Evolutionary conservation across 2,797 vertebrate species (phyloP).

Genomic region (Eupleurogrammus muticus): DNA sequence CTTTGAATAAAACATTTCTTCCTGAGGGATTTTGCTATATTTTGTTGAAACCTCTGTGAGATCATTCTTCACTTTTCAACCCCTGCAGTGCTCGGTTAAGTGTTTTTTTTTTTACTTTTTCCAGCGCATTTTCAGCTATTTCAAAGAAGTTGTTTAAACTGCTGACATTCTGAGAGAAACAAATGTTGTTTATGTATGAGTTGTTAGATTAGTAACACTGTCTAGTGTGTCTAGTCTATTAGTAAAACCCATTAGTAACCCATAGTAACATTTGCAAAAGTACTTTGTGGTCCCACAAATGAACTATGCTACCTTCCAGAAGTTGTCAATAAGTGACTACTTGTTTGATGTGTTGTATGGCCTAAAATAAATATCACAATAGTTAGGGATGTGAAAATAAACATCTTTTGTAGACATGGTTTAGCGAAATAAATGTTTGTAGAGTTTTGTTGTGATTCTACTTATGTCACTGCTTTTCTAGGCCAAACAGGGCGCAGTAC

Average conservation of each 20-base stretch:
- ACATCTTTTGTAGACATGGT: neutral
- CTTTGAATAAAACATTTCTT: slow-evolving; percentile 79
- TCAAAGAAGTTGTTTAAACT: slow-evolving; percentile 55
- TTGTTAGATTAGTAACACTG: slow-evolving; percentile 15
- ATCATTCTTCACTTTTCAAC: slow-evolving; percentile 60
- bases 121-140: slow-evolving; percentile 44
- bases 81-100: slow-evolving; percentile 43
- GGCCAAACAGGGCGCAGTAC: slow-evolving; percentile 94
- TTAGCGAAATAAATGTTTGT: neutral
- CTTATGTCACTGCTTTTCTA: slow-evolving; percentile 60
- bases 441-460: neutral
- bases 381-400: neutral
- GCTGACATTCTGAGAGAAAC: slow-evolving; percentile 34
- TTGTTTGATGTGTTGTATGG: neutral
- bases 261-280: slow-evolving; percentile 4
- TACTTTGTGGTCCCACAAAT: neutral
- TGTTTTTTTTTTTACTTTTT: slow-evolving; percentile 16
- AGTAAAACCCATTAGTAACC: neutral
- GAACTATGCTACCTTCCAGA: neutral
- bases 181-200: slow-evolving; percentile 40
- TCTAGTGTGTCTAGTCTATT: neutral
- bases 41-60: slow-evolving; percentile 61
- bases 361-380: neutral
- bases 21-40: slow-evolving; percentile 60
- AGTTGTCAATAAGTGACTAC: neutral